Conservation (phyloP, 92 coral and sea anemone species). For the Nematostella vectensis region DNA sequence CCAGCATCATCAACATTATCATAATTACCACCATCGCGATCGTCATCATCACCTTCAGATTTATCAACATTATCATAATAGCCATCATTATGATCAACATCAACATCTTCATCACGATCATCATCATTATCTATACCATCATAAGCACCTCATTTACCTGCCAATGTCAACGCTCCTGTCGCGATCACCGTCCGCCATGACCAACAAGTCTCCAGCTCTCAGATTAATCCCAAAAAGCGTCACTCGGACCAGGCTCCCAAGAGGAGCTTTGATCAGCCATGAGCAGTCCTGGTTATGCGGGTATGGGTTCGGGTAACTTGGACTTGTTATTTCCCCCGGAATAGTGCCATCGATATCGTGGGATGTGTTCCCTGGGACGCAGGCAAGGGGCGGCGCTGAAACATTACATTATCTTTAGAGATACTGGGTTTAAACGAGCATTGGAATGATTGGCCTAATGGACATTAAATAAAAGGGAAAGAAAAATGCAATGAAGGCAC, state of each 20-base stretch:
- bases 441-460: too few species aligned
- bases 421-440: neutral
- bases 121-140: too few species aligned
- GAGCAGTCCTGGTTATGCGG: conserved; percentile 22
- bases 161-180: conserved; percentile 1
- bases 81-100: too few species aligned
- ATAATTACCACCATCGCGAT: too few species aligned
- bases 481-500: too few species aligned
- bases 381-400: conserved; percentile 5
- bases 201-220: conserved; percentile 2
- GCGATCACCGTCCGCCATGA: conserved; percentile 16
- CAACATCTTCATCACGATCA: too few species aligned
- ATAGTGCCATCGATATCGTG: conserved; percentile 10
- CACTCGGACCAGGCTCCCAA: conserved; percentile 15
- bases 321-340: conserved; percentile 25
- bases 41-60: too few species aligned
- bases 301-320: conserved; percentile 14
- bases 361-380: neutral
- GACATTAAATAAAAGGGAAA: too few species aligned
- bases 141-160: neutral
- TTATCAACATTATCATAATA: too few species aligned
- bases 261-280: conserved; percentile 27
- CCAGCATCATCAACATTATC: too few species aligned
- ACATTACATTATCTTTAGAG: neutral
- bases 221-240: conserved; percentile 6